Evolutionary conservation across 2,113 vertebrate genomes (phyloP).

Genomic region (Crotalus viridis): DNA sequence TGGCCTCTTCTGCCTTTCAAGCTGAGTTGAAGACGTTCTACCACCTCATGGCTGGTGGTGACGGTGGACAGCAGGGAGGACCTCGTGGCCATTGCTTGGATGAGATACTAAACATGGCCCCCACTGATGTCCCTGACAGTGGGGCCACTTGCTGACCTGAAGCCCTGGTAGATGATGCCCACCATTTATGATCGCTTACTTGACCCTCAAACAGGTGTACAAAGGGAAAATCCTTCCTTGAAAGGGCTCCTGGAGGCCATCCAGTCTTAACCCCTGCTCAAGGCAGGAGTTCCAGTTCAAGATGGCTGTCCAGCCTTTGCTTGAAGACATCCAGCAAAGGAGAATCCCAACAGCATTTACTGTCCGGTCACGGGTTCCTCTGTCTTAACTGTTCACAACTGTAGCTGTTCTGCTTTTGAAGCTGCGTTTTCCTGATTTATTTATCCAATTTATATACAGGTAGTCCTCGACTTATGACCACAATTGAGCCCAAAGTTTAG

Average conservation of each 20-base stretch:
- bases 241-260: not conserved
- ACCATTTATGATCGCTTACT: not conserved
- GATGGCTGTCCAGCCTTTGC: not conserved
- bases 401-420: not conserved
- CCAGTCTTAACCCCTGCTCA: not conserved
- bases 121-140: not conserved
- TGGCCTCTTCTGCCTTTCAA: not conserved
- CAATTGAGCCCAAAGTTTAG: too few species aligned
- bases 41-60: not conserved
- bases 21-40: not conserved
- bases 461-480: too few species aligned
- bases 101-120: not conserved
- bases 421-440: not conserved
- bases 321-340: not conserved
- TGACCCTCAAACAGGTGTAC: not conserved
- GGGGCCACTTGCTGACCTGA: not conserved
- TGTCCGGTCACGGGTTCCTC: not conserved
- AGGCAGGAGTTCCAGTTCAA: not conserved
- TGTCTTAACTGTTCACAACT: not conserved
- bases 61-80: not conserved
- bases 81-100: not conserved
- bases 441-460: not conserved
- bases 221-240: not conserved
- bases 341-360: not conserved
- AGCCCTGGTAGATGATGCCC: not conserved